A percentile compares a stretch with the other conserved stretches of the same genome.
These are phyloP conservation scores for Drosophila eohydei DNA, from an alignment of 2,888 invertebrate species.

Conservation along the genomic window DNA sequence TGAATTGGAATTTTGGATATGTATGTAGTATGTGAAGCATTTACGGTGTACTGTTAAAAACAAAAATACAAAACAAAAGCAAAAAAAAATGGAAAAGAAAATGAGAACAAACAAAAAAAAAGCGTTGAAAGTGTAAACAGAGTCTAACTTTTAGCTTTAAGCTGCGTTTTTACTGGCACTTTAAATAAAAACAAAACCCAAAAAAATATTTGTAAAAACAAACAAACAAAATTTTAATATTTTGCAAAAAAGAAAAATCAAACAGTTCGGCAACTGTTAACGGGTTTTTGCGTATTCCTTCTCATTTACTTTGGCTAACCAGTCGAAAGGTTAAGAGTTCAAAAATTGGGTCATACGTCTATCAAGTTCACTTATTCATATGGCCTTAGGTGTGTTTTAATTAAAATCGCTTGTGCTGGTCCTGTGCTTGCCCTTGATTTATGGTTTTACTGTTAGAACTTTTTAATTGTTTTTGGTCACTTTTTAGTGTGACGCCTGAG, in stretches of 20 bases:
- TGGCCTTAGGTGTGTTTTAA: conserved; percentile 24
- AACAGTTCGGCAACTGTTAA: conserved; percentile 10
- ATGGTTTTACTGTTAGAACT: neutral
- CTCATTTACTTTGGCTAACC: neutral
- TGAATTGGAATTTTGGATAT: conserved; percentile 50
- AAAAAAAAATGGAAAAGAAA: conserved; percentile 51
- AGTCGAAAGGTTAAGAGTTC: conserved; percentile 17
- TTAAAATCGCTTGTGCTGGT: conserved; percentile 16
- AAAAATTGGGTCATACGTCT: neutral
- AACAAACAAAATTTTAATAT: neutral
- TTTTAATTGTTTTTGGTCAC: neutral
- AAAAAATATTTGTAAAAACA: conserved; percentile 73
- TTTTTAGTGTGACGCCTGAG: neutral
- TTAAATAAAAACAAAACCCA: conserved; percentile 72
- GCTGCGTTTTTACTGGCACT: conserved; percentile 83
- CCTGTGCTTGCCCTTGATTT: conserved; percentile 11
- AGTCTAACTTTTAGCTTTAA: conserved; percentile 81
- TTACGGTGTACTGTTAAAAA: conserved; percentile 74
- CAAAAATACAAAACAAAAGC: conserved; percentile 56
- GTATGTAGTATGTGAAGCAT: conserved; percentile 57
- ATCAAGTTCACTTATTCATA: conserved; percentile 9
- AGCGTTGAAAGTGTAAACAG: conserved; percentile 80
- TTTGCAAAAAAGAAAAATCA: neutral
- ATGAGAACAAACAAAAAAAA: conserved; percentile 54
- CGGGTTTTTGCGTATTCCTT: too few relatives aligned